A percentile compares a stretch with the other conserved stretches of the same genome.
These are phyloP conservation scores for Rhinella marina DNA, from an alignment of 2,797 vertebrate species.

Conservation along the genomic window DNA sequence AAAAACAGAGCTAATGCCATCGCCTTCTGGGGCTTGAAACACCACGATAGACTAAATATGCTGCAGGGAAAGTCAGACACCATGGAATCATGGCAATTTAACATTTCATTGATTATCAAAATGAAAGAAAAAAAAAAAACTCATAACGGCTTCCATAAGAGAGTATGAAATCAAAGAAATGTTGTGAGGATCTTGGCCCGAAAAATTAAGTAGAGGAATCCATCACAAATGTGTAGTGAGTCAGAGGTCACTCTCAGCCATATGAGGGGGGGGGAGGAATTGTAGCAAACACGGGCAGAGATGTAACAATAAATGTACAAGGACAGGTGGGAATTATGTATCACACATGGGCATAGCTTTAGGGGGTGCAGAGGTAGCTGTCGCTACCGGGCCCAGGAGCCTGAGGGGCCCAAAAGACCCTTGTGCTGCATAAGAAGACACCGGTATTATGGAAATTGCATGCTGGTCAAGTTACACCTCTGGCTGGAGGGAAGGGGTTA, in stretches of 20 bases:
- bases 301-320: neutral
- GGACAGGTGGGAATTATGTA: neutral
- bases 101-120: conserved; percentile 72
- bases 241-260: neutral
- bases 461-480: too few relatives aligned
- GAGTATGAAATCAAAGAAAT: neutral
- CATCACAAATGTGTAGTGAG: neutral
- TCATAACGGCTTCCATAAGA: conserved; percentile 61
- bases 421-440: too few relatives aligned
- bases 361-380: too few relatives aligned
- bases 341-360: too few relatives aligned
- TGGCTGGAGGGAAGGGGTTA: too few relatives aligned
- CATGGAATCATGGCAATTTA: conserved; percentile 70
- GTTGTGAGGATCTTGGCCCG: neutral
- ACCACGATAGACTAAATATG: conserved; percentile 69
- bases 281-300: neutral
- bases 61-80: conserved; percentile 64
- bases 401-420: too few relatives aligned
- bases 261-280: neutral
- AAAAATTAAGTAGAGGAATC: neutral
- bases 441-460: too few relatives aligned
- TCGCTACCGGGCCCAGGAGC: too few relatives aligned
- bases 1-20: conserved; percentile 66
- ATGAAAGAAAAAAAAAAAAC: conserved; percentile 65
- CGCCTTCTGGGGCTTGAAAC: conserved; percentile 69